These are phyloP conservation scores for Cololabis saira DNA, from an alignment of 2,113 vertebrate species.

Conservation along the genomic window DNA sequence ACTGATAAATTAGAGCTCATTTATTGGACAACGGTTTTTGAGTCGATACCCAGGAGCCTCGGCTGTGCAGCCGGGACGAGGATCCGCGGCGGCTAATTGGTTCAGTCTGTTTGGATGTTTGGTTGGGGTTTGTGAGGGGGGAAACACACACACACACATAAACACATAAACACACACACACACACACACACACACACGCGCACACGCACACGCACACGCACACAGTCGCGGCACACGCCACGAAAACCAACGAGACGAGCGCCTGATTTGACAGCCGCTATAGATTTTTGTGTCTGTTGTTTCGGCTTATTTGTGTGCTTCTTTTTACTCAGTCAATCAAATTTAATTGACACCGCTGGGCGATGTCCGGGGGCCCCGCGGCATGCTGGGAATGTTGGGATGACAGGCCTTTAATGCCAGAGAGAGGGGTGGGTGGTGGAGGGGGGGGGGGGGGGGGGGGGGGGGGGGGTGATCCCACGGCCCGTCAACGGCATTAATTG, in stretches of 20 bases:
- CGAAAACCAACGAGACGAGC: conserved; percentile 93
- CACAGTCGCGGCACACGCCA: conserved; percentile 62
- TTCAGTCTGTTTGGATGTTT: conserved; percentile 88
- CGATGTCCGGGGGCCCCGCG: conserved; percentile 79
- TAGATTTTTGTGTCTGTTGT: conserved; percentile 99
- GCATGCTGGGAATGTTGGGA: conserved; percentile 86
- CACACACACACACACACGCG: no score
- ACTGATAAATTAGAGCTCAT: conserved; percentile 99
- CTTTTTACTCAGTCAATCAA: conserved; percentile 99
- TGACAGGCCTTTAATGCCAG: conserved; percentile 97
- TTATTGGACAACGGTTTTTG: conserved; percentile 96
- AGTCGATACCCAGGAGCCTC: conserved; percentile 90
- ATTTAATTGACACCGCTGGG: conserved; percentile 99
- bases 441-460: conserved; percentile 77
- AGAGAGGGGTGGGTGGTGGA: no score
- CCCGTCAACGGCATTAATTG: conserved; percentile 95
- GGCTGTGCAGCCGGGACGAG: conserved; percentile 87
- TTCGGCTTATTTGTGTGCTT: conserved; percentile 97
- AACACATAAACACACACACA: no score
- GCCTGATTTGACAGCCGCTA: conserved; percentile 91
- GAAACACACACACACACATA: no score
- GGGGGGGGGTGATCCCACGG: conserved; percentile 86
- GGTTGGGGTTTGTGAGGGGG: conserved; percentile 48
- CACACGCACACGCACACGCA: conserved; percentile 18
- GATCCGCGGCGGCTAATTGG: conserved; percentile 93